Conservation (phyloP, 2,113 vertebrate species). For the Alouatta palliata region DNA sequence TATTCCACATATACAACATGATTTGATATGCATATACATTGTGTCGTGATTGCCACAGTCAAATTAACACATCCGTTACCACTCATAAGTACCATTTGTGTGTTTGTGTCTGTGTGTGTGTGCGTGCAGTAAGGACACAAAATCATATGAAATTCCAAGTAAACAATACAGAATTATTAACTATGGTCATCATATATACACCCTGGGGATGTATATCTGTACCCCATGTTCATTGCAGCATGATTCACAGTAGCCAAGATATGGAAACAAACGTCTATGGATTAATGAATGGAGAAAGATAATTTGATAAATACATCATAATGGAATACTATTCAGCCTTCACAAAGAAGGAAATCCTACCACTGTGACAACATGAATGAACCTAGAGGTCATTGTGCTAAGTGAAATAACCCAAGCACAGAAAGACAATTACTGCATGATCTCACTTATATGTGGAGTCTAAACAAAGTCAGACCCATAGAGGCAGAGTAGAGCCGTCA, state of each 20-base stretch:
- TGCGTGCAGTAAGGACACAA: background rate
- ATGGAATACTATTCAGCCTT: background rate
- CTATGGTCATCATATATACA: background rate
- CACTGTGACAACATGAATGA: background rate
- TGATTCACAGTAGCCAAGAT: background rate
- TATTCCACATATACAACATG: background rate
- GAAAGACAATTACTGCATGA: background rate
- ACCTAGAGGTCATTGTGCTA: background rate
- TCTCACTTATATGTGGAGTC: background rate
- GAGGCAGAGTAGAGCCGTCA: background rate
- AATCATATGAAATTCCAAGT: background rate
- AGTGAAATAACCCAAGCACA: background rate
- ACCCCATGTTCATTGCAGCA: background rate
- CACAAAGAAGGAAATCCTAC: background rate
- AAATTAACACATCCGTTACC: background rate
- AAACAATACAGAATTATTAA: background rate
- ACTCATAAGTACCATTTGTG: background rate
- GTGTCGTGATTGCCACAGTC: background rate
- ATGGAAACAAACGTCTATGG: background rate
- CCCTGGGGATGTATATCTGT: background rate
- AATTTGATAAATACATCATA: background rate
- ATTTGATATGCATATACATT: background rate
- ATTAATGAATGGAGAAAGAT: background rate
- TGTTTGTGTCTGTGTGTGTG: background rate
- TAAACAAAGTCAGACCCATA: background rate